Percentiles rank a stretch among this genome's conserved stretches.
Conservation (phyloP, 2,888 invertebrate species). For the Biston betularia region DNA sequence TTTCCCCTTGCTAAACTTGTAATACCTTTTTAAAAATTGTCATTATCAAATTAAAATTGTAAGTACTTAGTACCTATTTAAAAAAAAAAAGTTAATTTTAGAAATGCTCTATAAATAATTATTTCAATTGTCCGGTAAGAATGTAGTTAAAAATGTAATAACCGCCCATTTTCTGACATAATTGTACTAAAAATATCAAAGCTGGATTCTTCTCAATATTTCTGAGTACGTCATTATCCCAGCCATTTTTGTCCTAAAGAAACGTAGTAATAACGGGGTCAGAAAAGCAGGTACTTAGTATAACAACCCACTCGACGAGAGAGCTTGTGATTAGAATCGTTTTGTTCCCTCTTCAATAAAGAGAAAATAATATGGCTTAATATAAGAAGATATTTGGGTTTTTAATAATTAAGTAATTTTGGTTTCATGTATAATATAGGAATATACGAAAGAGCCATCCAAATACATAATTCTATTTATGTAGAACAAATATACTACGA, state of each 20-base stretch:
- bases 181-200: slow-evolving; percentile 25
- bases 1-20: no score
- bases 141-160: no score
- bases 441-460: background rate
- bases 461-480: no score
- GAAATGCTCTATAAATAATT: no score
- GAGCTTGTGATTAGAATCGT: slow-evolving; percentile 41
- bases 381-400: background rate
- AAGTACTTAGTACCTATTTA: no score
- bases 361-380: slow-evolving; percentile 11
- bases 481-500: no score
- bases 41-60: no score
- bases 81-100: no score
- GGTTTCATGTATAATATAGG: background rate
- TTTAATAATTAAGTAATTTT: background rate
- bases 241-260: slow-evolving; percentile 36
- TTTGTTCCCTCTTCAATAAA: slow-evolving; percentile 35
- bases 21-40: no score
- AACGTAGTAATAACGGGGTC: slow-evolving; percentile 36
- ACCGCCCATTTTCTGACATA: background rate
- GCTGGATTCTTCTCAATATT: slow-evolving; percentile 8
- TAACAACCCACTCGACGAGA: slow-evolving; percentile 40
- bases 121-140: no score
- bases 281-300: slow-evolving; percentile 34
- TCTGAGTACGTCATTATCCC: slow-evolving; percentile 36